Evolutionary conservation across 1,140 invertebrate species (phyloP).

Genomic region (Dreissena rostriformis): DNA sequence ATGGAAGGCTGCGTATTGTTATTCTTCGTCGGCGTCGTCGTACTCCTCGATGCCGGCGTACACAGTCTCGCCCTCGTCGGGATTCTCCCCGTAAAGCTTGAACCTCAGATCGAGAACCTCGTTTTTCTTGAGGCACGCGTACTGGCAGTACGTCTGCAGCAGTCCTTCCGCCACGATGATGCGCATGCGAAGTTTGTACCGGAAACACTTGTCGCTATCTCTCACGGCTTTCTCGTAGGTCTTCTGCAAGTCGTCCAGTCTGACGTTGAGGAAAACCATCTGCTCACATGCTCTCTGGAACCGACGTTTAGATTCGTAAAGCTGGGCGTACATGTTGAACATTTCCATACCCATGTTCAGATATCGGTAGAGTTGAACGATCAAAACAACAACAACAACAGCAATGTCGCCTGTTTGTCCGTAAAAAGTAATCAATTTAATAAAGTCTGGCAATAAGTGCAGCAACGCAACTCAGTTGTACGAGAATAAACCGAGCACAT

Average conservation of each 20-base stretch:
- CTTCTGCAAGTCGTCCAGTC: slow-evolving; percentile 2
- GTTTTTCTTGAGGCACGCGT: slow-evolving; percentile 30
- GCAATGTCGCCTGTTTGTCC: neutral
- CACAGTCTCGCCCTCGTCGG: slow-evolving; percentile 18
- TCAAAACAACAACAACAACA: too few relatives aligned
- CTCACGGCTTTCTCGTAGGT: slow-evolving; percentile 1
- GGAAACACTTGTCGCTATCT: slow-evolving; percentile 16
- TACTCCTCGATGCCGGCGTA: neutral
- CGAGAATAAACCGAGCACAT: neutral
- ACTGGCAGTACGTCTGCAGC: slow-evolving; percentile 27
- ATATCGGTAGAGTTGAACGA: too few relatives aligned
- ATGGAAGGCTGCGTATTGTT: too few relatives aligned
- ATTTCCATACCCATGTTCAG: slow-evolving; percentile 22
- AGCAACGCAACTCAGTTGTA: neutral
- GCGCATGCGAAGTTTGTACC: slow-evolving; percentile 36
- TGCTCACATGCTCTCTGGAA: slow-evolving; percentile 29
- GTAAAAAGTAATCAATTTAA: neutral
- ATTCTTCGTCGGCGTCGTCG: neutral
- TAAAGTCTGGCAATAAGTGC: neutral
- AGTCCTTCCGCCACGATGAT: slow-evolving; percentile 13
- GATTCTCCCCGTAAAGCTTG: slow-evolving; percentile 33
- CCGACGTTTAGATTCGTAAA: slow-evolving; percentile 22
- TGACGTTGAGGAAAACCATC: slow-evolving; percentile 18
- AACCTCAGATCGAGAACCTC: slow-evolving; percentile 32
- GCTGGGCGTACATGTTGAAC: slow-evolving; percentile 28